Evolutionary conservation across 1,140 invertebrate genomes (phyloP).

Genomic region (Drosophila setifemur): DNA sequence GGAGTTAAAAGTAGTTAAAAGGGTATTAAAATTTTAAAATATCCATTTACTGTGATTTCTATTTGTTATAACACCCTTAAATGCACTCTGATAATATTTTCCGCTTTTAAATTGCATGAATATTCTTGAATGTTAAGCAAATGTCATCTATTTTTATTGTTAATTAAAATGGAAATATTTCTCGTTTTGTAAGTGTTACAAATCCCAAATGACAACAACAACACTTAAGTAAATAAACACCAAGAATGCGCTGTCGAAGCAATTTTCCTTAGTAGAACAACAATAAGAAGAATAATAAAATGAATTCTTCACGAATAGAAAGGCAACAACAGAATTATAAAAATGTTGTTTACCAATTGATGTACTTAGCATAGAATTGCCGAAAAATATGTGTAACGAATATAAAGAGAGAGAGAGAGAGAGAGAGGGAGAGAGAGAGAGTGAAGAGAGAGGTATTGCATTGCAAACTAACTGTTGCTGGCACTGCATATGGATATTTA

Average conservation of each 20-base stretch:
- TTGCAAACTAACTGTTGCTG: conserved; percentile 68
- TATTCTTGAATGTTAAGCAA: too few relatives aligned
- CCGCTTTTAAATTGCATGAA: too few relatives aligned
- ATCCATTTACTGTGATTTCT: too few relatives aligned
- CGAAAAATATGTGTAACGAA: not conserved
- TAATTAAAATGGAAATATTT: not conserved
- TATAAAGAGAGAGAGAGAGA: not conserved
- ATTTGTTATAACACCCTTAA: too few relatives aligned
- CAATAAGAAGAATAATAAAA: not conserved
- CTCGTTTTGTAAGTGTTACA: not conserved
- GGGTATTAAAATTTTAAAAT: not conserved
- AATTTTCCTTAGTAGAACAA: not conserved
- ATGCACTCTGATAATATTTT: too few relatives aligned
- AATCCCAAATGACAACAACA: conserved; percentile 1
- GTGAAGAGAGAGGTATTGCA: conserved; percentile 13
- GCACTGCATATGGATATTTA: conserved; percentile 26
- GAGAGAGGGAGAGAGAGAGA: not conserved
- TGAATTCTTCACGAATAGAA: conserved; percentile 1
- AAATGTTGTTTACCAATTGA: conserved; percentile 11
- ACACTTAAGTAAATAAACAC: conserved; percentile 26
- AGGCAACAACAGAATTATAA: conserved; percentile 2
- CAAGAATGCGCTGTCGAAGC: not conserved
- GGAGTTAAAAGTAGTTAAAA: too few relatives aligned
- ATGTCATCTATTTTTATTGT: not conserved
- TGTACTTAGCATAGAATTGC: not conserved